Evolutionary conservation across 1,140 invertebrate genomes (phyloP).

Genomic region (Parapsyche elsis): DNA sequence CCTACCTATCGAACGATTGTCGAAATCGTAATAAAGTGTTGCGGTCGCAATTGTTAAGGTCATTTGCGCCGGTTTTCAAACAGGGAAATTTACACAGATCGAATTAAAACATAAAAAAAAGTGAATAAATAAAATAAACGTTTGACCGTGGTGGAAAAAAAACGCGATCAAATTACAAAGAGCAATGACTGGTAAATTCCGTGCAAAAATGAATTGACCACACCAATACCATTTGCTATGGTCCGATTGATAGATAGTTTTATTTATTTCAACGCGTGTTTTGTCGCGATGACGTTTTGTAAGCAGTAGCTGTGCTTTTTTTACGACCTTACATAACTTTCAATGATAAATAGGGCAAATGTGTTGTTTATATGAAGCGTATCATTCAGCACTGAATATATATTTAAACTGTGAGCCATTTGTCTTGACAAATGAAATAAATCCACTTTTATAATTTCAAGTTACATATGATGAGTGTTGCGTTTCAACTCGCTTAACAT

Average conservation of each 20-base stretch:
- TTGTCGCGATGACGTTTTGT: too few species aligned
- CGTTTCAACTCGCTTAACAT: too few species aligned
- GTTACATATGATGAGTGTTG: too few species aligned
- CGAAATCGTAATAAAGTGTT: constrained; percentile 10
- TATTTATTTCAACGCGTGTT: constrained; percentile 29
- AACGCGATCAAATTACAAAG: constrained; percentile 28
- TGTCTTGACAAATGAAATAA: too few species aligned
- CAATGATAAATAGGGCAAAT: too few species aligned
- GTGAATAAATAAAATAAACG: background rate
- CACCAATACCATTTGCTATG: constrained; percentile 28
- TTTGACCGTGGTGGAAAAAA: background rate
- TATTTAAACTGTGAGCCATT: too few species aligned
- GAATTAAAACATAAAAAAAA: background rate
- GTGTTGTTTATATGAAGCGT: too few species aligned
- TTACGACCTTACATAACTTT: too few species aligned
- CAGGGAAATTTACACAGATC: constrained; percentile 22
- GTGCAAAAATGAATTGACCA: constrained; percentile 33
- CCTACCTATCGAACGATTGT: background rate
- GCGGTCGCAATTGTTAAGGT: constrained; percentile 7
- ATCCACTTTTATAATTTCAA: too few species aligned
- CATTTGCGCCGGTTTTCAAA: background rate
- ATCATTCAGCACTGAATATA: too few species aligned
- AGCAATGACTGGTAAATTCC: constrained; percentile 31
- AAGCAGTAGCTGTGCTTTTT: too few species aligned
- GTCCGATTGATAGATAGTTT: constrained; percentile 18